Evolutionary conservation across 2,113 vertebrate species (phyloP).

Genomic region (Dunckerocampus dactyliophorus): DNA sequence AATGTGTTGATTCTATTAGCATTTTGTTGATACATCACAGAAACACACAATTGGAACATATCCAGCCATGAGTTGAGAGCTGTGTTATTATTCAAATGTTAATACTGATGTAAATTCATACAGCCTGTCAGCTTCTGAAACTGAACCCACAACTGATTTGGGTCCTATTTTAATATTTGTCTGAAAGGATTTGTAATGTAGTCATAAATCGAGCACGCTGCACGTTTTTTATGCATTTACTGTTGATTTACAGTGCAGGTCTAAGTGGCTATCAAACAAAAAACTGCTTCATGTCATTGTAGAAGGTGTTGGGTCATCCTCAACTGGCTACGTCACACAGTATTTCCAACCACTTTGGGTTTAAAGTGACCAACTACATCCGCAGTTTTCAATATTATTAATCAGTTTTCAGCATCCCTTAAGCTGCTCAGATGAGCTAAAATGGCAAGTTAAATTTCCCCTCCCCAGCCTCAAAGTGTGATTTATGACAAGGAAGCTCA

Average conservation of each 20-base stretch:
- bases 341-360: constrained; percentile 65
- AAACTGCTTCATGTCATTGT: constrained; percentile 66
- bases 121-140: constrained; percentile 49
- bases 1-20: constrained; percentile 36
- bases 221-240: constrained; percentile 71
- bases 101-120: constrained; percentile 64
- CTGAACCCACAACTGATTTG: constrained; percentile 53
- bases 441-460: constrained; percentile 74
- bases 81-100: constrained; percentile 63
- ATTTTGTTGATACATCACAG: constrained; percentile 47
- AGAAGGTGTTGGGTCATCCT: constrained; percentile 64
- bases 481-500: constrained; percentile 81
- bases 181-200: constrained; percentile 69
- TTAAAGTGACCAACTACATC: constrained; percentile 60
- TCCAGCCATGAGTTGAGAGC: constrained; percentile 35
- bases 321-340: constrained; percentile 45
- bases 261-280: constrained; percentile 71
- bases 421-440: constrained; percentile 71
- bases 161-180: constrained; percentile 76
- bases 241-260: constrained; percentile 70
- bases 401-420: constrained; percentile 74
- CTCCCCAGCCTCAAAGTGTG: constrained; percentile 58
- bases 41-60: constrained; percentile 39
- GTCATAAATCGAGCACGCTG: constrained; percentile 64
- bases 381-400: constrained; percentile 66